These are phyloP conservation scores for Aptenodytes forsteri DNA, from an alignment of 2,113 vertebrate species.

Conservation along the genomic window DNA sequence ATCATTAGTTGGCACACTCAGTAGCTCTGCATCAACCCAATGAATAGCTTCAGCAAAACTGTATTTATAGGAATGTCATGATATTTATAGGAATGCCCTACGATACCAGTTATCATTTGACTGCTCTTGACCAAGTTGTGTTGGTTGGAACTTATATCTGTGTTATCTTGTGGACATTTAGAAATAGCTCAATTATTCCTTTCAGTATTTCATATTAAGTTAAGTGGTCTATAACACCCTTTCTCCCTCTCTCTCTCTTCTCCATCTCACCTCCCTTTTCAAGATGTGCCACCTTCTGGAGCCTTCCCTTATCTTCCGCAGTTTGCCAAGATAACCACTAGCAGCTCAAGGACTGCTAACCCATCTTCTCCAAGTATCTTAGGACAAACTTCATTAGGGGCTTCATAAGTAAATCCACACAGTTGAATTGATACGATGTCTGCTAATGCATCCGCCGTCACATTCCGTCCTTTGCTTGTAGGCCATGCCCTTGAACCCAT, in stretches of 20 bases:
- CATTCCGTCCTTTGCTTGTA: not conserved
- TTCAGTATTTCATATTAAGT: not conserved
- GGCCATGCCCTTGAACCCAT: not conserved
- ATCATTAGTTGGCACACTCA: not conserved
- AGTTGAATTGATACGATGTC: not conserved
- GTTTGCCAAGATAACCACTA: not conserved
- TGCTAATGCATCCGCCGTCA: not conserved
- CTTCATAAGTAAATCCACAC: not conserved
- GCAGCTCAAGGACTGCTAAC: not conserved
- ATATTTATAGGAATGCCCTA: not conserved
- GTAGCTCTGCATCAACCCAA: not conserved
- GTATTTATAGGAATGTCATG: not conserved
- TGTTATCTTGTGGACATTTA: not conserved
- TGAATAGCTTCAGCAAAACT: not conserved
- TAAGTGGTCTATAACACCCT: not conserved
- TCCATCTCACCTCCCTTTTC: not conserved
- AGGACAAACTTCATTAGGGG: not conserved
- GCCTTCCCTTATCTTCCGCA: not conserved
- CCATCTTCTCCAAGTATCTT: not conserved
- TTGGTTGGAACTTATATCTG: not conserved
- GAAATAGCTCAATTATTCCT: not conserved
- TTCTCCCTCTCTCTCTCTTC: not conserved
- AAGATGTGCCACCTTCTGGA: not conserved
- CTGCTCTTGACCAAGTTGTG: not conserved
- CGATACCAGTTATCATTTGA: not conserved